Base-by-base conservation (phyloP, 2,113 vertebrate genomes). In the Paradisaea rubra region DNA sequence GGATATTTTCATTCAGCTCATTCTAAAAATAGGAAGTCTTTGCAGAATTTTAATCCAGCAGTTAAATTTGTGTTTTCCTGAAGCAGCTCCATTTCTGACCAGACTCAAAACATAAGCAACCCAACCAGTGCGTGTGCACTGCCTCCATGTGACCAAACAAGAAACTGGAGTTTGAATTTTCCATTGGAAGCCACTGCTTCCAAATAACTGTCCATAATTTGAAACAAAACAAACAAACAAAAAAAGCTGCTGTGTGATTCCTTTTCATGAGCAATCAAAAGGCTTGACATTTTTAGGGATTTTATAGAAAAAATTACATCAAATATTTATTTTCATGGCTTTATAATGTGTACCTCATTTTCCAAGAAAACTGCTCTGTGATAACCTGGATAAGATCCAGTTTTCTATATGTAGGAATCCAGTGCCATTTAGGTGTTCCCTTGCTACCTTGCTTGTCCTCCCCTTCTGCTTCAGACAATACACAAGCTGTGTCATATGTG, bases 81-180 rank as follows among this genome's bases (percentile, higher is more conserved):
- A 59, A 77, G 39, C 42, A 89, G 28, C 30, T 63, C 39, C 3
- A 1, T 73, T 79, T 82, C 85, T 5, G 7, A 52, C 13, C 70
- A 63, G 35, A 24, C 10, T 50, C 50, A 45, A 71, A 91, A 37
- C 31, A 31, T 15, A 10, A 53, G n/a, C 27, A 50, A 24, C 7
- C 6, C 27, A 49, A 6, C 45, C 1, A 3, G 10, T 70, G 78
- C 0, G 1, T 52, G 44, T 1, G 17, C 71, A 78, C 85, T 93
- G 92, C 91, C 93, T 96, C 93, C 71, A 0, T 83, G 95, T 90
- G 93, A 90, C 71, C 56, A 71, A 86, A 83, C 3, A 13, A 56
- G 39, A 77, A 91, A 88, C 9, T 87, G 33, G 77, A 65, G 7
- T 30, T 49, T 59, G 45, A 69, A 35, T 72, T 76, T 87, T 30